Base-by-base conservation (phyloP, 1,140 invertebrate species). In the Drosophila novamexicana region DNA sequence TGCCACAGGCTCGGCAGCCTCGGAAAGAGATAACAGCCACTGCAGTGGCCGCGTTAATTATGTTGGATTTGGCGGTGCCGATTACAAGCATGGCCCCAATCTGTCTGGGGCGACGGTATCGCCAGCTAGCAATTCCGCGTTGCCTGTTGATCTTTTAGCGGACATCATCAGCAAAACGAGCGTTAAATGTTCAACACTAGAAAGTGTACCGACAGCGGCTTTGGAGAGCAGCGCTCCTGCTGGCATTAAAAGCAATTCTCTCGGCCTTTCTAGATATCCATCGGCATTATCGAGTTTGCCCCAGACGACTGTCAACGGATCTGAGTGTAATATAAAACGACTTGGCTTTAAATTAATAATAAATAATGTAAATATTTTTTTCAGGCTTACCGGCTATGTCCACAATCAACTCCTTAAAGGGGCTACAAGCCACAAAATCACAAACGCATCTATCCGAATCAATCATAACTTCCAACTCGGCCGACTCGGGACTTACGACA, bases 21-120 rank as follows among this genome's bases (percentile, higher is more conserved):
- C 50, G n/a, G 79, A 88, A 66, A 70, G 71, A 12, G 79, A 79
- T 2, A 75, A 70, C n/a, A 84, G 63, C 12, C 77, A 84, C 62
- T 71, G 69, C 32, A 75, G 67, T 47, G 70, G 78, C 1, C 74
- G 54, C 16, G 34, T 69, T 7, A 69, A 80, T 12, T 44, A 79
- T 65, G 54, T 56, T 12, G 58, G 52, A 49, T 40, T 76, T 18
- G 44, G 29, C 8, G 57, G 18, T 18, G 18, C 18, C 18, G 18
- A 18, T 18, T 18, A 18, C 18, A 18, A 18, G 18, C 18, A 18
- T 18, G 18, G 66, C 45, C 32, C 29, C 18, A 65, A 56, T 34
- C 45, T 53, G 4, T 44, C 58, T 12, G 37, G 44, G 7, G 8
- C 52, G 3, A 62, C 80, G 1, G 34, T 32, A 45, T 74, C 71